Conservation (phyloP, 2,888 invertebrate species). For the Drosophila nigricruria region DNA sequence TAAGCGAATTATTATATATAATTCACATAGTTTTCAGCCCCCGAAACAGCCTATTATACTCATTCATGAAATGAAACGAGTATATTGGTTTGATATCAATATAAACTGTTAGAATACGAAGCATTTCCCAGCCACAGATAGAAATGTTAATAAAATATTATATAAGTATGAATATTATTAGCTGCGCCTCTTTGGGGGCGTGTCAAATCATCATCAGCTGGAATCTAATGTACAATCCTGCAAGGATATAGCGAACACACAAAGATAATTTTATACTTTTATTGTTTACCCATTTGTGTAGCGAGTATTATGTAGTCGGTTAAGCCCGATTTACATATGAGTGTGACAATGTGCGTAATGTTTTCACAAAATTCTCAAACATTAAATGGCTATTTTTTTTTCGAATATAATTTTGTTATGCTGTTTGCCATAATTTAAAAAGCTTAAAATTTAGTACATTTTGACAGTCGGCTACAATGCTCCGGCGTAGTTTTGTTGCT, state of each 20-base stretch:
- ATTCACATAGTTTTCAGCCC: slow-evolving; percentile 54
- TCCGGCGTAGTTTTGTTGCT: slow-evolving; percentile 6
- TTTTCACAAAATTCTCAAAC: slow-evolving; percentile 18
- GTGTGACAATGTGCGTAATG: not conserved
- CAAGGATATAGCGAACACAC: not conserved
- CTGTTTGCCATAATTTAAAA: slow-evolving; percentile 42
- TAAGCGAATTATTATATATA: slow-evolving; percentile 64
- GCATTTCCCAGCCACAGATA: too few relatives aligned
- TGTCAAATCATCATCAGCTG: not conserved
- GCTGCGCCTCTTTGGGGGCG: not conserved
- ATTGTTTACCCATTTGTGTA: not conserved
- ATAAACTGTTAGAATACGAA: not conserved
- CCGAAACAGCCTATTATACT: not conserved
- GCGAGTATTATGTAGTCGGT: not conserved
- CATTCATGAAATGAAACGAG: not conserved
- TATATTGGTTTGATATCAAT: not conserved
- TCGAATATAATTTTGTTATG: slow-evolving; percentile 4
- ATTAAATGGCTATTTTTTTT: slow-evolving; percentile 17
- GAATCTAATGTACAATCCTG: too few relatives aligned
- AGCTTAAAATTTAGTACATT: slow-evolving; percentile 49
- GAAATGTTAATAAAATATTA: not conserved
- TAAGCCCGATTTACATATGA: not conserved
- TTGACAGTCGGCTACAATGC: slow-evolving; percentile 48
- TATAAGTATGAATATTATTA: not conserved
- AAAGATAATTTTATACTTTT: not conserved